Percentiles rank a stretch among this genome's conserved stretches.
Evolutionary conservation across 2,888 invertebrate species (phyloP).

Genomic region (Drepana falcataria): DNA sequence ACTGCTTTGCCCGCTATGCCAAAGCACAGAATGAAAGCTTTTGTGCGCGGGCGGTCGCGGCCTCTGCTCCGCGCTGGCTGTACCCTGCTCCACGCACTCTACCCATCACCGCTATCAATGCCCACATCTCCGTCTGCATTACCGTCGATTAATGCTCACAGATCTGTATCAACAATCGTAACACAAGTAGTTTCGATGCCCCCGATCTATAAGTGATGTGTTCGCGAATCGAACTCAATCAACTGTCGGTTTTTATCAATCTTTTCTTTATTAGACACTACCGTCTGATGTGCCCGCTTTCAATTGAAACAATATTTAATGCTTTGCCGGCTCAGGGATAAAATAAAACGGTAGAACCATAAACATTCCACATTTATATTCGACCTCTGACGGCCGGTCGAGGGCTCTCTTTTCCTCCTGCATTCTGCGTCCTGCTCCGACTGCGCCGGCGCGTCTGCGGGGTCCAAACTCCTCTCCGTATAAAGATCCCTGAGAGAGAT

Average conservation of each 20-base stretch:
- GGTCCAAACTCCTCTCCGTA: constrained; percentile 49
- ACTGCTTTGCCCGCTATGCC: constrained; percentile 39
- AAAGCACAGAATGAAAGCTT: constrained; percentile 41
- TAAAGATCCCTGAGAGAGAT: constrained; percentile 67
- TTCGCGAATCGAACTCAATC: constrained; percentile 67
- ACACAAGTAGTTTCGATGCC: constrained; percentile 47
- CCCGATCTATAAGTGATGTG: constrained; percentile 27
- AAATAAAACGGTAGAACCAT: constrained; percentile 79
- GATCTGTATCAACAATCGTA: constrained; percentile 45
- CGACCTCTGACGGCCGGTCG: constrained; percentile 71
- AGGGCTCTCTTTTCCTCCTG: constrained; percentile 38
- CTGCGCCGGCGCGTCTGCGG: constrained; percentile 72
- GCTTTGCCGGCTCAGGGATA: constrained; percentile 68
- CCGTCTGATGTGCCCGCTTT: constrained; percentile 70
- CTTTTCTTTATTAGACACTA: constrained; percentile 68
- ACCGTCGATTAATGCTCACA: constrained; percentile 11
- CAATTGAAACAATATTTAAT: constrained; percentile 79
- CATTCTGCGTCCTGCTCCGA: constrained; percentile 42
- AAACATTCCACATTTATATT: constrained; percentile 79
- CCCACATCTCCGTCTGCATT: neutral
- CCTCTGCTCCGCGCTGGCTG: neutral
- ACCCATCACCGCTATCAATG: neutral
- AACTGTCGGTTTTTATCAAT: constrained; percentile 60
- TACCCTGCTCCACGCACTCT: neutral
- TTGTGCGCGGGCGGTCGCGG: constrained; percentile 56